Evolutionary conservation across 1,140 invertebrate genomes (phyloP).

Genomic region (Condylostylus longicornis): DNA sequence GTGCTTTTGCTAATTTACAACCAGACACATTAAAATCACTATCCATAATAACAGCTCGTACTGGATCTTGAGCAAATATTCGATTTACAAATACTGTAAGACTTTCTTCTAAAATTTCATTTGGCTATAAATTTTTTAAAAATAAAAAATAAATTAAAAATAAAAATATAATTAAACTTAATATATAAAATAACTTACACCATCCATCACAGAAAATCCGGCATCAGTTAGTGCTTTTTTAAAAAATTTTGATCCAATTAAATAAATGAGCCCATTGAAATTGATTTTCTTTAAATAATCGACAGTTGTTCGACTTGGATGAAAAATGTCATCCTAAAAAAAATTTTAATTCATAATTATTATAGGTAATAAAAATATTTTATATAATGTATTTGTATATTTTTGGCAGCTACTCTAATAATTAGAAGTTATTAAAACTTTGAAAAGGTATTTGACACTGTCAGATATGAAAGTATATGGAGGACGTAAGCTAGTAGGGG

Average conservation of each 20-base stretch:
- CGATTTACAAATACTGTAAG: constrained; percentile 24
- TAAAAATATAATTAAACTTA: too few species aligned
- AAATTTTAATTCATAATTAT: too few species aligned
- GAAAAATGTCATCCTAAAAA: constrained; percentile 31
- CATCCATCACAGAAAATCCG: constrained; percentile 32
- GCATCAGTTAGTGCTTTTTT: constrained; percentile 25
- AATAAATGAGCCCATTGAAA: constrained; percentile 33
- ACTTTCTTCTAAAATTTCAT: constrained; percentile 22
- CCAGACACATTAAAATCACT: constrained; percentile 35
- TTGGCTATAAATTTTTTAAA: too few species aligned
- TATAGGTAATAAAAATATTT: too few species aligned
- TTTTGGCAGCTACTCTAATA: too few species aligned
- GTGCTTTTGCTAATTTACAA: constrained; percentile 33
- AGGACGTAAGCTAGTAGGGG: too few species aligned
- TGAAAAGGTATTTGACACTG: too few species aligned
- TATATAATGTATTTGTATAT: too few species aligned
- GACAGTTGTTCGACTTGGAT: constrained; percentile 27
- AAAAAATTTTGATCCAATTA: constrained; percentile 23
- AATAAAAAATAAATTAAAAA: too few species aligned
- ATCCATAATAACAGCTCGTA: constrained; percentile 38
- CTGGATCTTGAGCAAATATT: constrained; percentile 28
- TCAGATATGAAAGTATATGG: too few species aligned
- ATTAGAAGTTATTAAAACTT: too few species aligned
- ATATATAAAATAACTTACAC: constrained; percentile 32
- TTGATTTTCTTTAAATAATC: constrained; percentile 33